Evolutionary conservation across 1,140 invertebrate genomes (phyloP).

Genomic region (Sycophaga agraensis): DNA sequence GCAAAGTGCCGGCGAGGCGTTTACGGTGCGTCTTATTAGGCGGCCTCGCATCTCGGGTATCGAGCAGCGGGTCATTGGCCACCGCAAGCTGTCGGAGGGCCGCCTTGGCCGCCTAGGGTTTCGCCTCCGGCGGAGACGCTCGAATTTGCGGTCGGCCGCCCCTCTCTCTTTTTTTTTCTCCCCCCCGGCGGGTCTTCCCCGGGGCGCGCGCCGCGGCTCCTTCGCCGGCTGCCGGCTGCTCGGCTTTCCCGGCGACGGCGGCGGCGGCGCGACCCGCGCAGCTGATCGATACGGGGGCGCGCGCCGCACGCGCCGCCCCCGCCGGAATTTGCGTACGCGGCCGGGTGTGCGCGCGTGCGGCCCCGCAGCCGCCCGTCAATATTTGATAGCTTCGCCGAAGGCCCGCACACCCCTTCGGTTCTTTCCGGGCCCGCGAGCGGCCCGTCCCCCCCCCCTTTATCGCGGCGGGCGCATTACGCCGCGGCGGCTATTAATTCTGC

Average conservation of each 20-base stretch:
- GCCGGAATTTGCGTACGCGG: neutral
- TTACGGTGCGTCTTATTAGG: slow-evolving; percentile 40
- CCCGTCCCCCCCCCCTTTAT: too few relatives aligned
- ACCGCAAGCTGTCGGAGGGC: slow-evolving; percentile 16
- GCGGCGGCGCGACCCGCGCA: neutral
- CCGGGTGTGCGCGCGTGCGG: neutral
- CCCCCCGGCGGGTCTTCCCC: neutral
- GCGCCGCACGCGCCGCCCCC: neutral
- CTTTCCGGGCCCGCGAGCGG: too few relatives aligned
- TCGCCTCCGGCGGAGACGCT: neutral
- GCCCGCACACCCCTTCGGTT: too few relatives aligned
- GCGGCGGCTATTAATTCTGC: too few relatives aligned
- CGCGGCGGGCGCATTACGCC: too few relatives aligned
- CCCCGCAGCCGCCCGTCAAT: slow-evolving; percentile 21
- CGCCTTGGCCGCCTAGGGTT: neutral
- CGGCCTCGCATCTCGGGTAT: slow-evolving; percentile 37
- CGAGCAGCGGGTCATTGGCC: slow-evolving; percentile 40
- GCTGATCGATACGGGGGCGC: neutral
- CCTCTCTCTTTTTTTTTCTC: neutral
- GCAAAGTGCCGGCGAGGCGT: slow-evolving; percentile 40
- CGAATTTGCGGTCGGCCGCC: slow-evolving; percentile 22
- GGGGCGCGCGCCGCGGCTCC: too few relatives aligned
- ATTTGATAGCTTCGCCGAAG: slow-evolving; percentile 25
- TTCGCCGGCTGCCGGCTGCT: neutral
- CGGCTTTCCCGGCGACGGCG: too few relatives aligned